Evolutionary conservation across 2,888 invertebrate species (phyloP).

Genomic region (Acrocyrtus sp.): DNA sequence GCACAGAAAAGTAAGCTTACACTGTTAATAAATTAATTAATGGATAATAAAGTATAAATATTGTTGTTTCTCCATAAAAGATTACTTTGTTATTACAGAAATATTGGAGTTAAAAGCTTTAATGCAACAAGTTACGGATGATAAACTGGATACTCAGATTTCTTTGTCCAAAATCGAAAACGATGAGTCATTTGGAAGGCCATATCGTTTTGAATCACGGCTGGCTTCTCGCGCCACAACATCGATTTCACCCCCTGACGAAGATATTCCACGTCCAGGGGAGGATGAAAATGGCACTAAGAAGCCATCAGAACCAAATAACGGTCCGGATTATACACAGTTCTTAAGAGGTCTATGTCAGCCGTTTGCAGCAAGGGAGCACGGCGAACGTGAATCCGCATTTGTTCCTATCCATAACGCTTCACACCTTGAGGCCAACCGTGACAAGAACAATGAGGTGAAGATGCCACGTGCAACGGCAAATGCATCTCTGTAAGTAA

Average conservation of each 20-base stretch:
- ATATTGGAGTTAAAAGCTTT: conserved; percentile 41
- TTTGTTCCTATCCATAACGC: conserved; percentile 47
- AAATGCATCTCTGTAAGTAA: conserved; percentile 27
- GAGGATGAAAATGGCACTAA: conserved; percentile 32
- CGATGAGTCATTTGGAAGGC: conserved; percentile 34
- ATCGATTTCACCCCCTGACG: conserved; percentile 22
- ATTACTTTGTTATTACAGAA: conserved; percentile 16
- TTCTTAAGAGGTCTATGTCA: conserved; percentile 32
- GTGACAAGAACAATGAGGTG: conserved; percentile 39
- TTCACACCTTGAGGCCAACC: conserved; percentile 13
- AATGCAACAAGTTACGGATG: conserved; percentile 29
- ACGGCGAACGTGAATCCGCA: conserved; percentile 39
- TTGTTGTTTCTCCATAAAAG: neutral
- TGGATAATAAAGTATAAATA: neutral
- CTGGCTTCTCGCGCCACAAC: conserved; percentile 25
- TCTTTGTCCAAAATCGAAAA: conserved; percentile 44
- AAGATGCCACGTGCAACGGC: conserved; percentile 13
- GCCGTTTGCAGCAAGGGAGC: conserved; percentile 19
- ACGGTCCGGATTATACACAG: conserved; percentile 32
- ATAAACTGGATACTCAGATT: conserved; percentile 24
- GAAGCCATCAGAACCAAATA: conserved; percentile 18
- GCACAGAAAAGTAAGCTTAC: conserved; percentile 30
- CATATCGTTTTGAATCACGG: conserved; percentile 18
- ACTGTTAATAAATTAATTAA: neutral
- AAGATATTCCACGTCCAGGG: neutral